Evolutionary conservation across 2,113 vertebrate genomes (phyloP).

Genomic region (Pica pica): DNA sequence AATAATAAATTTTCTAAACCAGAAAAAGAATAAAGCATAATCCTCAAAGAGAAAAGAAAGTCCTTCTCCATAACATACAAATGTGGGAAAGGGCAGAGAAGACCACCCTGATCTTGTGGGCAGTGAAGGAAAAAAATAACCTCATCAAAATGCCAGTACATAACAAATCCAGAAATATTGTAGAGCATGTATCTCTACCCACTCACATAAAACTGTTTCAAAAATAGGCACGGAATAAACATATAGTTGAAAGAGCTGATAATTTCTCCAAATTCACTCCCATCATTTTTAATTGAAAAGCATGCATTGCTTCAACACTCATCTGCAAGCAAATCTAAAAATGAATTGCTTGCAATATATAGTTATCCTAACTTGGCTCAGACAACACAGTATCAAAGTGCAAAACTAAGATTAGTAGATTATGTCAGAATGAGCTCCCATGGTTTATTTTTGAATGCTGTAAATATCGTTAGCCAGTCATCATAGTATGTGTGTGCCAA

Average conservation of each 20-base stretch:
- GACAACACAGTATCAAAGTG: constrained; percentile 38
- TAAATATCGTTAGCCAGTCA: constrained; percentile 50
- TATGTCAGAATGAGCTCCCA: constrained; percentile 44
- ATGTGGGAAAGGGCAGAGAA: background rate
- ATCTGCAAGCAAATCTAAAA: constrained; percentile 57
- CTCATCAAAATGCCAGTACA: background rate
- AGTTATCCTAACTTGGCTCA: constrained; percentile 40
- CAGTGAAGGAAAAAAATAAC: background rate
- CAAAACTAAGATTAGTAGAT: constrained; percentile 57
- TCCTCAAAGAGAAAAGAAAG: background rate
- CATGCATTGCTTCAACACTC: background rate
- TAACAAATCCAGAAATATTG: background rate
- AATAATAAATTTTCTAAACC: background rate
- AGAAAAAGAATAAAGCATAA: background rate
- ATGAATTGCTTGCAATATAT: constrained; percentile 2
- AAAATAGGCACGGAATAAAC: background rate
- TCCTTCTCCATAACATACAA: background rate
- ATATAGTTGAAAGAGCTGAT: background rate
- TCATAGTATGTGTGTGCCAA: background rate
- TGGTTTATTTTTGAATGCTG: constrained; percentile 45
- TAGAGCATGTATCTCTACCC: background rate
- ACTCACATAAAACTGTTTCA: background rate
- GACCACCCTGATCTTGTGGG: background rate
- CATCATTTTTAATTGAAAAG: constrained; percentile 3
- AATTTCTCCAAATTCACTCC: background rate